These are phyloP conservation scores for Oryzaephilus surinamensis DNA, from an alignment of 1,140 invertebrate species.

Conservation along the genomic window DNA sequence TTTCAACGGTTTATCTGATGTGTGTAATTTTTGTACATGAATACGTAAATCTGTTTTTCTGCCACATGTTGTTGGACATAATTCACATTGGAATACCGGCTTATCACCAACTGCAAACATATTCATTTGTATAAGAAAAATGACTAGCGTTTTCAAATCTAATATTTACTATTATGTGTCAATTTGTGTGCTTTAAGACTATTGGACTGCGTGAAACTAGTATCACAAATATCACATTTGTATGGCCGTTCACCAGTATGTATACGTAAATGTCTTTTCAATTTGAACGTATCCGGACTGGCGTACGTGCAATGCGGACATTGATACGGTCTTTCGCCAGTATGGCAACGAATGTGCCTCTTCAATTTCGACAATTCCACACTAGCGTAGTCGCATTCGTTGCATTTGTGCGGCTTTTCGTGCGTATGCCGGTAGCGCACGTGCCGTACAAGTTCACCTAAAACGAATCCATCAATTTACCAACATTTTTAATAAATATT, in stretches of 20 bases:
- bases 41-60: conserved; percentile 93
- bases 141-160: no score
- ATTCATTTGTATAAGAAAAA: no score
- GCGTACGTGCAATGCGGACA: conserved; percentile 96
- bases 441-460: conserved; percentile 86
- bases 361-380: conserved; percentile 90
- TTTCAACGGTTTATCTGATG: conserved; percentile 80
- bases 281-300: conserved; percentile 94
- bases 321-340: conserved; percentile 74
- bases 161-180: conserved; percentile 75
- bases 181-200: conserved; percentile 89
- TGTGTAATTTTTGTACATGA: conserved; percentile 93
- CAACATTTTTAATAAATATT: conserved; percentile 1
- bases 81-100: conserved; percentile 87
- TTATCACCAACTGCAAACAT: conserved; percentile 67
- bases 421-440: conserved; percentile 87
- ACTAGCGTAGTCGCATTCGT: conserved; percentile 89
- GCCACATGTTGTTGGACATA: conserved; percentile 93
- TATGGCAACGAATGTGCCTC: conserved; percentile 88
- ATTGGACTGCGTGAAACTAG: conserved; percentile 93
- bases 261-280: conserved; percentile 89
- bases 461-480: conserved; percentile 1
- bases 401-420: conserved; percentile 91
- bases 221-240: conserved; percentile 85
- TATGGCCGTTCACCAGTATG: conserved; percentile 91